Conservation (phyloP, 2,888 invertebrate species). For the Oasisia sp. region DNA sequence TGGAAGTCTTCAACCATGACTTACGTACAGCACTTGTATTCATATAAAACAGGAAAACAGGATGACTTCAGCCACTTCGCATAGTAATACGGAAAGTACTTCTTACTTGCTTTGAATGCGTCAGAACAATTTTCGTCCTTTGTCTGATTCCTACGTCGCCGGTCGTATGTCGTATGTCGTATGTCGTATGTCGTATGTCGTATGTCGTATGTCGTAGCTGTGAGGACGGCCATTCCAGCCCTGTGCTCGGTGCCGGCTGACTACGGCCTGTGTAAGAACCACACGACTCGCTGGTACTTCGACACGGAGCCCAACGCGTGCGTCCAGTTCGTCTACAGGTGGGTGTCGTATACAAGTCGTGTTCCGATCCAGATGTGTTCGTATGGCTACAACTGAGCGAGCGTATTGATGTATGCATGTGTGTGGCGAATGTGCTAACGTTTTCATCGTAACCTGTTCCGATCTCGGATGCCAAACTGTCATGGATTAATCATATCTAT, state of each 20-base stretch:
- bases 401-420: too few relatives aligned
- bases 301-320: conserved; percentile 78
- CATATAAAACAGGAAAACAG: background rate
- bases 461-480: too few relatives aligned
- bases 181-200: background rate
- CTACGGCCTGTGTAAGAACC: conserved; percentile 87
- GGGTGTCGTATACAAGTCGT: background rate
- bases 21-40: background rate
- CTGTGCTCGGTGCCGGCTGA: conserved; percentile 70
- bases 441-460: too few relatives aligned
- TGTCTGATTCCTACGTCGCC: background rate
- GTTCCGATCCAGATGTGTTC: too few relatives aligned
- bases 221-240: conserved; percentile 6
- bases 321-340: conserved; percentile 78
- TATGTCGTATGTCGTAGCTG: background rate
- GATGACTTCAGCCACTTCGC: background rate
- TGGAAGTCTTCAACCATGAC: background rate
- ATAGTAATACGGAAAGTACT: background rate
- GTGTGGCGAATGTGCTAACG: too few relatives aligned
- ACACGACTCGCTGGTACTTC: conserved; percentile 88
- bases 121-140: background rate
- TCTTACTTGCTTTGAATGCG: background rate
- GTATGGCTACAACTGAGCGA: too few relatives aligned
- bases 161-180: background rate
- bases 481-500: too few relatives aligned